Evolutionary conservation across 2,113 vertebrate species (phyloP).

Genomic region (Sciurus niger): DNA sequence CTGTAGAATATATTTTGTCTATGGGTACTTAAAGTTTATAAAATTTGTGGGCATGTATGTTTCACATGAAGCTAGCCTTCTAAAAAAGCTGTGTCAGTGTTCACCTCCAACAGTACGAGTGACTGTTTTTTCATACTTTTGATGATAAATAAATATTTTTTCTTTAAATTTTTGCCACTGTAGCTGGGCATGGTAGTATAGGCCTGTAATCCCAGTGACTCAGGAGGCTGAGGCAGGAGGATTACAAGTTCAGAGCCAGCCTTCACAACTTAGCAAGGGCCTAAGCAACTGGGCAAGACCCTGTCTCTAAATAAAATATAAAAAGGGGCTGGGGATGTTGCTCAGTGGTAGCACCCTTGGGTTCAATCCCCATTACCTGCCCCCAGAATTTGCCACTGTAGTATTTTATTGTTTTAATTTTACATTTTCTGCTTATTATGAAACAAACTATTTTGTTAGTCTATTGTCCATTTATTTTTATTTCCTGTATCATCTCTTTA

Average conservation of each 20-base stretch:
- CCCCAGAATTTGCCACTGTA: neutral
- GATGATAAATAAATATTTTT: neutral
- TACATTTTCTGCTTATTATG: neutral
- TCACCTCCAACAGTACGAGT: neutral
- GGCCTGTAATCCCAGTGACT: too few species aligned
- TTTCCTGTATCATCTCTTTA: constrained; percentile 10
- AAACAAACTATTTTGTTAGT: constrained; percentile 32
- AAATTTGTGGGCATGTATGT: neutral
- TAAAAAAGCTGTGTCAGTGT: neutral
- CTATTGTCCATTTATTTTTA: constrained; percentile 13
- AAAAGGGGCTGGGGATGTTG: too few species aligned
- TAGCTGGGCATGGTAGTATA: neutral
- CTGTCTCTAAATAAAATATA: too few species aligned
- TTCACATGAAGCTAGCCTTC: neutral
- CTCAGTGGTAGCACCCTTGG: too few species aligned
- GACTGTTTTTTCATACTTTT: neutral
- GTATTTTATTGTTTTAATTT: neutral
- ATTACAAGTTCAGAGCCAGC: too few species aligned
- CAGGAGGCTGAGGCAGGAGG: too few species aligned
- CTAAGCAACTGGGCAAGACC: too few species aligned
- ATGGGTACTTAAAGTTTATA: neutral
- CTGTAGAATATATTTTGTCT: neutral
- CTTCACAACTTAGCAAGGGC: too few species aligned
- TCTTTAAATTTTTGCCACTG: neutral
- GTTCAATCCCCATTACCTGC: too few species aligned